Conservation (phyloP, 2,113 vertebrate genomes). For the Cephalopholis sonnerati region DNA sequence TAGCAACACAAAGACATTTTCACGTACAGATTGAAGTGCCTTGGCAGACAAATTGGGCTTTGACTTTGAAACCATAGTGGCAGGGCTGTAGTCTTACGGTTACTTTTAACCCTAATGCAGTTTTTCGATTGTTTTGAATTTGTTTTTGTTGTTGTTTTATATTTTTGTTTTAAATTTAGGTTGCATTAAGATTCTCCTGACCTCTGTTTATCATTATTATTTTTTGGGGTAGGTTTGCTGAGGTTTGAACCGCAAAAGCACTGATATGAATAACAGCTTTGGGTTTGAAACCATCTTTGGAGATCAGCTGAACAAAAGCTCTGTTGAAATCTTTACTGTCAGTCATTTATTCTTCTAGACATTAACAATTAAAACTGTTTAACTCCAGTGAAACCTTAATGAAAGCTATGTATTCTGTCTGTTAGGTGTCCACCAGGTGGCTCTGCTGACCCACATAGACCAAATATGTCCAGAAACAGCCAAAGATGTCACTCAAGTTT, state of each 20-base stretch:
- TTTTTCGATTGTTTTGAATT: background rate
- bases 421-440: slow-evolving; percentile 82
- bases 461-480: slow-evolving; percentile 56
- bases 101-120: too few species aligned
- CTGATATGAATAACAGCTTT: background rate
- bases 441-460: slow-evolving; percentile 82
- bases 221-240: background rate
- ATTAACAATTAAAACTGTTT: background rate
- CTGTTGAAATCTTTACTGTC: background rate
- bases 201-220: background rate
- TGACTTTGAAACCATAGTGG: background rate
- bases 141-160: background rate
- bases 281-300: background rate
- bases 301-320: background rate
- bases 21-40: background rate
- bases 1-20: background rate
- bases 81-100: background rate
- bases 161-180: background rate
- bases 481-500: slow-evolving; percentile 69
- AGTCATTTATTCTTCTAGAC: background rate
- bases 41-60: background rate
- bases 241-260: background rate
- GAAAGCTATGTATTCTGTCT: background rate
- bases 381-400: background rate
- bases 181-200: background rate